Percentiles rank a stretch among this genome's conserved stretches.
Conservation (phyloP, 2,797 vertebrate genomes). For the Melanotaenia nigrans region DNA sequence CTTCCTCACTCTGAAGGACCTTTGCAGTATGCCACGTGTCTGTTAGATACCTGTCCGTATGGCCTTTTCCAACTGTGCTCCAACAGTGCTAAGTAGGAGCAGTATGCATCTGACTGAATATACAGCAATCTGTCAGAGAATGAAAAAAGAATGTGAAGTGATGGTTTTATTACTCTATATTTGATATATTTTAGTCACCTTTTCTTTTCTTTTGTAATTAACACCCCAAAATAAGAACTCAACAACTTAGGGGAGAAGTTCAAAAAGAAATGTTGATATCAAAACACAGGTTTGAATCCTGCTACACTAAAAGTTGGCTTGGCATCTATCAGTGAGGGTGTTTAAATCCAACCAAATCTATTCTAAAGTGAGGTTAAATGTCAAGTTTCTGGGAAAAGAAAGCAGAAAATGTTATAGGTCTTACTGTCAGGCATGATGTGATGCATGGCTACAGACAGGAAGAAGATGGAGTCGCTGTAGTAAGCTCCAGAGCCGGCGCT, state of each 20-base stretch:
- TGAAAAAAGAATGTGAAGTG: background rate
- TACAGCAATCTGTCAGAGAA: slow-evolving; percentile 3
- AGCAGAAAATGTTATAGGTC: slow-evolving; percentile 15
- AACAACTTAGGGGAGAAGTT: too few species aligned
- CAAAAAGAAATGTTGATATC: too few species aligned
- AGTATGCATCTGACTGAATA: slow-evolving; percentile 17
- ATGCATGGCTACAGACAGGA: slow-evolving; percentile 97
- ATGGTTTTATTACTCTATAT: too few species aligned
- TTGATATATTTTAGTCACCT: background rate
- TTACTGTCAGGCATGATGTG: slow-evolving; percentile 94
- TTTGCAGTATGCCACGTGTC: slow-evolving; percentile 62
- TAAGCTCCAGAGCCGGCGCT: slow-evolving; percentile 94
- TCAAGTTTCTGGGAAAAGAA: background rate
- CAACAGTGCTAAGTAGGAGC: background rate
- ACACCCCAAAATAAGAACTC: too few species aligned
- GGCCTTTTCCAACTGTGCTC: slow-evolving; percentile 51
- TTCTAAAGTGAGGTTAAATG: background rate
- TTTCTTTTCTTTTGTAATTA: background rate
- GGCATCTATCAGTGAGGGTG: too few species aligned
- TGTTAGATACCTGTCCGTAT: slow-evolving; percentile 54
- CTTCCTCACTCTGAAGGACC: slow-evolving; percentile 34
- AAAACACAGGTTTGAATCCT: too few species aligned
- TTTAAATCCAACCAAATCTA: too few species aligned
- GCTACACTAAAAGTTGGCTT: too few species aligned
- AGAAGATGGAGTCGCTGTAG: slow-evolving; percentile 97